Evolutionary conservation across 2,888 invertebrate genomes (phyloP), one percentile per base, ranked within the genome.

Genomic region (Meghimatium bilineatum): DNA sequence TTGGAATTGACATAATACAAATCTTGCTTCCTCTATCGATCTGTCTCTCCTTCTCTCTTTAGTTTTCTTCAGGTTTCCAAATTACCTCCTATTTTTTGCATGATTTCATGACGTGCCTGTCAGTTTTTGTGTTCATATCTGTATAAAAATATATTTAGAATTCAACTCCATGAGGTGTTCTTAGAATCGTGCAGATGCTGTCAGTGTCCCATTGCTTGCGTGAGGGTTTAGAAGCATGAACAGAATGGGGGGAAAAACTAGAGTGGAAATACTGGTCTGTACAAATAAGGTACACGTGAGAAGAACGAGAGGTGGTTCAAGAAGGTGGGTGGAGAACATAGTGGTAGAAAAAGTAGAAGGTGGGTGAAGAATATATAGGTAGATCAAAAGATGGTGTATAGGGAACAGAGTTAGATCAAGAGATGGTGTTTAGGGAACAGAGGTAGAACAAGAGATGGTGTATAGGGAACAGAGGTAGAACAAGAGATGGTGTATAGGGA

Each of bases 1-100:
- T 34, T 67, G 17, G 67, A 67, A 1, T 34, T 67, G 67, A 67
- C 67, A 67, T 32, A 67, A 67, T 67, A 67, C 67, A 67, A 34
- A 67, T 34, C 14, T 14, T 34, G 32, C 34, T 29, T 63, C 67
- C 67, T 67, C 6, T 34, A 67, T 67, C 20, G 67, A 67, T 67
- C 34, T 67, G 67, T 20, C 17, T 20, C 34, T 34, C 34, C 67
- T 67, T 20, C 34, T n/a, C 14, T 17, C 1, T n/a, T n/a, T 5
- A 34, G 34, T 23, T 32, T 12, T 29, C 34, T 14, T 34, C 34
- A 67, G 14, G 67, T 1, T 34, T 67, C 67, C 34, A 67, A 67
- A 67, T 67, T 67, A 12, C 32, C 34, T 67, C 17, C 32, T 20
- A 10, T 66, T 67, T 32, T 67, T 67, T 44, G 34, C 34, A 67